A percentile compares a stretch with the other conserved stretches of the same genome.
These are phyloP conservation scores for Danio choprae DNA, from an alignment of 2,797 vertebrate species.

Conservation along the genomic window DNA sequence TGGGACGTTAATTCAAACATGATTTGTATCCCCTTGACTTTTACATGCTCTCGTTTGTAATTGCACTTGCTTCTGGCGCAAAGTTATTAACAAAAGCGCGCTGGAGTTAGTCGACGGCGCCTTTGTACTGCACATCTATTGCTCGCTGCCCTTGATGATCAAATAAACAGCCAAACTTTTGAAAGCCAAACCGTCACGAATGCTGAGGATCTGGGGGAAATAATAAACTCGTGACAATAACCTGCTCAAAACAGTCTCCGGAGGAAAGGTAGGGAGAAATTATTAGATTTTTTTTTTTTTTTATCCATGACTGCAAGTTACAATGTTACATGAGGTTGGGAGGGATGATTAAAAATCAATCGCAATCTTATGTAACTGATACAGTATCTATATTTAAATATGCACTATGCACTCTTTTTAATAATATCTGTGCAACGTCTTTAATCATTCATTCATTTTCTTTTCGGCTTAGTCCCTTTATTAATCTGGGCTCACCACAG, in stretches of 20 bases:
- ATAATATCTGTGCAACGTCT: too few species aligned
- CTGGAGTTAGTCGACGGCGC: slow-evolving; percentile 63
- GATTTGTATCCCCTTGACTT: slow-evolving; percentile 80
- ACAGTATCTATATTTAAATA: too few species aligned
- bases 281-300: slow-evolving; percentile 13
- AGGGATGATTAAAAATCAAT: neutral
- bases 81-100: slow-evolving; percentile 69
- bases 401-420: too few species aligned
- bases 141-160: slow-evolving; percentile 74
- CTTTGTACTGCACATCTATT: slow-evolving; percentile 72
- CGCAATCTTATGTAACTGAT: too few species aligned
- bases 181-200: slow-evolving; percentile 65
- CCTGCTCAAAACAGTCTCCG: slow-evolving; percentile 57
- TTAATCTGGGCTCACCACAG: too few species aligned
- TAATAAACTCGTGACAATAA: slow-evolving; percentile 71
- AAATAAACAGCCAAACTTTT: slow-evolving; percentile 72
- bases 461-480: too few species aligned
- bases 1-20: slow-evolving; percentile 54
- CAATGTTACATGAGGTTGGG: neutral
- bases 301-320: neutral
- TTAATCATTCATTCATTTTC: too few species aligned
- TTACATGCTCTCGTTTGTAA: slow-evolving; percentile 75
- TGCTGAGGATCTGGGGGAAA: slow-evolving; percentile 63
- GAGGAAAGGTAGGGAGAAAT: slow-evolving; percentile 58
- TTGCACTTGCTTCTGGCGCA: slow-evolving; percentile 71